Evolutionary conservation across 2,797 vertebrate species (phyloP).

Genomic region (Gobio occitaniae): DNA sequence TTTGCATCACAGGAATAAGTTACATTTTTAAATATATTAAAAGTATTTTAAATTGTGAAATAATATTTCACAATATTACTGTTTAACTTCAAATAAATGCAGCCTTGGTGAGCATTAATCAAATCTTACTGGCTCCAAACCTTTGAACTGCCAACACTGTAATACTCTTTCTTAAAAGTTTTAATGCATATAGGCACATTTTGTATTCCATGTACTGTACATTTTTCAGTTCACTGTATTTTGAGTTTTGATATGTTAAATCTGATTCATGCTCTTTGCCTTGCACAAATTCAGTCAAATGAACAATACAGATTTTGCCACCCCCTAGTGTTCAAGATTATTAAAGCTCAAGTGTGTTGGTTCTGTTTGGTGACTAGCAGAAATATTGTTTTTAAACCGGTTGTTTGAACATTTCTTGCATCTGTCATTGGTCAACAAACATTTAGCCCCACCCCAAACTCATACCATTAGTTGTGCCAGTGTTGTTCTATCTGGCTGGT

Average conservation of each 20-base stretch:
- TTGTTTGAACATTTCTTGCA: background rate
- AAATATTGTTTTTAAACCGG: background rate
- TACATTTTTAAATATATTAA: background rate
- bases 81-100: background rate
- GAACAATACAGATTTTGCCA: background rate
- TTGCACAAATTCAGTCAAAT: background rate
- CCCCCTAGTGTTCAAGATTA: conserved; percentile 50
- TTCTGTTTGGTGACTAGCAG: background rate
- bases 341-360: background rate
- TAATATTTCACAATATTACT: background rate
- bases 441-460: background rate
- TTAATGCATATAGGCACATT: background rate
- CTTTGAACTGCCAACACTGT: background rate
- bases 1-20: background rate
- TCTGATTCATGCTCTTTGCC: background rate
- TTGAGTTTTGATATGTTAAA: background rate
- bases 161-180: background rate
- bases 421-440: background rate
- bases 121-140: background rate
- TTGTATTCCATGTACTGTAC: background rate
- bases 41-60: background rate
- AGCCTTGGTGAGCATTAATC: background rate
- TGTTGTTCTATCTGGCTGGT: background rate
- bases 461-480: background rate
- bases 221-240: background rate